Percentiles rank a stretch among this genome's conserved stretches.
These are phyloP conservation scores for Nemotelus pantherinus DNA, from an alignment of 2,888 invertebrate genomes.

Conservation along the genomic window DNA sequence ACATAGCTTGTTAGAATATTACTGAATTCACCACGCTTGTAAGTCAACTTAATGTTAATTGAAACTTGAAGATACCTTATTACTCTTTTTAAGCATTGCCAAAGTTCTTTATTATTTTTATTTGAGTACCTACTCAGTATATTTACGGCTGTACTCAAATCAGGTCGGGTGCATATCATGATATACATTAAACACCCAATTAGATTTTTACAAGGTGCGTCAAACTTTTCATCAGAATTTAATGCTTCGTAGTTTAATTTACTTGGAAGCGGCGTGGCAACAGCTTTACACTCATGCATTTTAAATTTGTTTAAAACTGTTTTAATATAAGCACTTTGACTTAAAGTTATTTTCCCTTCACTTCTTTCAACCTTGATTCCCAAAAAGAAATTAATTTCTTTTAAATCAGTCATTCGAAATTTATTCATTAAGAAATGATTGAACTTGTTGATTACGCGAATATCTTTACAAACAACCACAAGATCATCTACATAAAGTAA, in stretches of 20 bases:
- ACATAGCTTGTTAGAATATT: constrained; percentile 47
- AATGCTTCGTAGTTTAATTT: constrained; percentile 53
- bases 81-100: constrained; percentile 52
- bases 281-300: constrained; percentile 53
- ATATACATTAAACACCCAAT: constrained; percentile 52
- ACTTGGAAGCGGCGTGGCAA: constrained; percentile 52
- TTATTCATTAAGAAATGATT: constrained; percentile 52
- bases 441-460: constrained; percentile 46
- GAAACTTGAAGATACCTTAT: constrained; percentile 39
- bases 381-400: constrained; percentile 51
- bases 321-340: constrained; percentile 51
- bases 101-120: constrained; percentile 53
- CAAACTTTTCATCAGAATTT: constrained; percentile 53
- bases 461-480: constrained; percentile 19
- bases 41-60: constrained; percentile 46
- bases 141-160: constrained; percentile 46
- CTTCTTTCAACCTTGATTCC: constrained; percentile 51
- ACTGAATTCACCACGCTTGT: constrained; percentile 41
- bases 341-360: constrained; percentile 44
- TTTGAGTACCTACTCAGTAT: constrained; percentile 50
- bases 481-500: constrained; percentile 52
- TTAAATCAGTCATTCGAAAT: constrained; percentile 53
- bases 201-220: constrained; percentile 53
- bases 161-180: constrained; percentile 51
- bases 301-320: constrained; percentile 54